phyloP scores from a whole-genome alignment of 2,113 vertebrate genomes.

The Pipa parva region DNA sequence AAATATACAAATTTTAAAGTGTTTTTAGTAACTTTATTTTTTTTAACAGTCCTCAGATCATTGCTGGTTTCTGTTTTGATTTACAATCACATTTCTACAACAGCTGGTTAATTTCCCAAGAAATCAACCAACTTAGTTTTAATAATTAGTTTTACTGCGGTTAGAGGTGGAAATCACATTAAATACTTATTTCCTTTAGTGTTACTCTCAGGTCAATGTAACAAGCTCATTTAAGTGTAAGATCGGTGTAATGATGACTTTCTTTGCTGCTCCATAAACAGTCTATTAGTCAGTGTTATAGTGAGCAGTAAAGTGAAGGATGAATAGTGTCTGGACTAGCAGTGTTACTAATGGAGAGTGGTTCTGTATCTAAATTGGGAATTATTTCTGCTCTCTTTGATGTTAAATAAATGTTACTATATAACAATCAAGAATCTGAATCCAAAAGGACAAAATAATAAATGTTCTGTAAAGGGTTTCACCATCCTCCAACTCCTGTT shows the following conservation, averaged over 20 bases:
- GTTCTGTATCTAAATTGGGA: constrained; percentile 37
- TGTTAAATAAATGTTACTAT: constrained; percentile 36
- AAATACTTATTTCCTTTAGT: constrained; percentile 20
- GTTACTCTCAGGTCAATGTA: constrained; percentile 41
- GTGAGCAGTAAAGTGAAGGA: constrained; percentile 9
- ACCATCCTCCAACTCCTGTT: too few species aligned
- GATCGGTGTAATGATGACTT: constrained; percentile 34
- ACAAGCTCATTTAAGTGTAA: constrained; percentile 13
- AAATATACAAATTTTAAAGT: neutral
- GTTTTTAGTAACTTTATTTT: too few species aligned
- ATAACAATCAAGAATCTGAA: neutral
- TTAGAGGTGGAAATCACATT: constrained; percentile 12
- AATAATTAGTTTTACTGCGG: neutral
- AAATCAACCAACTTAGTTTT: neutral
- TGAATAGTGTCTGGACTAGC: constrained; percentile 1
- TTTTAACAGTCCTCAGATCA: neutral
- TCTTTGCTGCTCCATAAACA: neutral
- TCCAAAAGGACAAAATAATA: neutral
- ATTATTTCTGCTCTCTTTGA: constrained; percentile 36
- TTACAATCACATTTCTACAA: constrained; percentile 4
- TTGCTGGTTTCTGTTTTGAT: constrained; percentile 15
- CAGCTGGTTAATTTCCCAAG: constrained; percentile 5
- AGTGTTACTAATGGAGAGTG: neutral
- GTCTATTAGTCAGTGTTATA: constrained; percentile 27
- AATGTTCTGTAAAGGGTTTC: too few species aligned